Evolutionary conservation across 2,888 invertebrate species (phyloP).

Genomic region (Drosophila pegasa): DNA sequence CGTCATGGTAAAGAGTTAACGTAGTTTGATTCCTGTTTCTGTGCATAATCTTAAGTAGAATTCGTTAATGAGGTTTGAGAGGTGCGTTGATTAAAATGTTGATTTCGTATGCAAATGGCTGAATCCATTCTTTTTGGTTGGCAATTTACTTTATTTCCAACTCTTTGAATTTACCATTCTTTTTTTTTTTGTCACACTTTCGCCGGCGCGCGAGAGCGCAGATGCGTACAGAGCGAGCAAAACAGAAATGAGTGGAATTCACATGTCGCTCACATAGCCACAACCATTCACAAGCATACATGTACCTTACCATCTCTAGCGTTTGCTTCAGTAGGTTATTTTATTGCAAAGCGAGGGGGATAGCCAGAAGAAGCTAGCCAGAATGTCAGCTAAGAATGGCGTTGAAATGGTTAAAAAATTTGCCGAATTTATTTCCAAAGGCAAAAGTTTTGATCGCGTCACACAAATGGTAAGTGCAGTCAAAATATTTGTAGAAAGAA

Average conservation of each 20-base stretch:
- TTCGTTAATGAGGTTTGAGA: constrained; percentile 54
- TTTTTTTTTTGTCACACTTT: constrained; percentile 15
- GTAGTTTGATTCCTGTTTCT: neutral
- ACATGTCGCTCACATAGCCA: no score
- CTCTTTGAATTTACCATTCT: neutral
- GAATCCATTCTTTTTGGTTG: constrained; percentile 18
- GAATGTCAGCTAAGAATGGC: constrained; percentile 67
- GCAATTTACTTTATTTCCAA: constrained; percentile 16
- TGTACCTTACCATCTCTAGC: no score
- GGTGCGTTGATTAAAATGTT: constrained; percentile 53
- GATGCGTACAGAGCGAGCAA: constrained; percentile 54
- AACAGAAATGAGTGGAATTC: constrained; percentile 53
- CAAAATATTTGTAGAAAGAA: constrained; percentile 5
- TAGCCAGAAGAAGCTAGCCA: neutral
- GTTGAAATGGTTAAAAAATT: constrained; percentile 84
- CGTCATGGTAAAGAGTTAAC: constrained; percentile 43
- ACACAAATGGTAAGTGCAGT: constrained; percentile 84
- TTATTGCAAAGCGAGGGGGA: constrained; percentile 47
- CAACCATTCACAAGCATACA: no score
- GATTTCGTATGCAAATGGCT: constrained; percentile 68
- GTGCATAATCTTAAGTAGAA: constrained; percentile 15
- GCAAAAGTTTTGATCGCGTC: constrained; percentile 84
- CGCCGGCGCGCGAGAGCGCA: constrained; percentile 33
- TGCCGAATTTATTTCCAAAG: constrained; percentile 77
- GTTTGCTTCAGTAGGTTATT: constrained; percentile 48